Percentiles rank a stretch among this genome's conserved stretches.
Evolutionary conservation across 2,797 vertebrate species (phyloP).

Genomic region (Pseudochirops corinnae): DNA sequence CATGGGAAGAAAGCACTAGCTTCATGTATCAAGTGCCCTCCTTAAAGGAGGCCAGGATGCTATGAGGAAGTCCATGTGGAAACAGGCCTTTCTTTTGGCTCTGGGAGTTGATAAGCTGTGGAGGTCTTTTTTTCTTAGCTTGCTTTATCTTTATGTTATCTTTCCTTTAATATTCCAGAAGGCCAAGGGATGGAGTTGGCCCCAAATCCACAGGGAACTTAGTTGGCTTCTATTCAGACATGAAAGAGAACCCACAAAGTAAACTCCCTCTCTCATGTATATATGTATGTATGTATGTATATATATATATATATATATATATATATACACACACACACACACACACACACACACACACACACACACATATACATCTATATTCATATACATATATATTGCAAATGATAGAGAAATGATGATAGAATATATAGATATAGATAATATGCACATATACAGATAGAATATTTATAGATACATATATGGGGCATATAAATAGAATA

Average conservation of each 20-base stretch:
- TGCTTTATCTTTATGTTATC: slow-evolving; percentile 29
- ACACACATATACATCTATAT: no score
- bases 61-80: slow-evolving; percentile 22
- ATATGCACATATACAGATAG: neutral
- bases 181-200: neutral
- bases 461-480: neutral
- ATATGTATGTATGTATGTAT: neutral
- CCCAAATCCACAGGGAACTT: neutral
- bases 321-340: no score
- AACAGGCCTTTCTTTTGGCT: slow-evolving; percentile 45
- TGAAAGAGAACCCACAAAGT: slow-evolving; percentile 40
- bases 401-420: neutral
- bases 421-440: neutral
- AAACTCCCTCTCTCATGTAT: neutral
- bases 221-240: slow-evolving; percentile 11
- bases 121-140: slow-evolving; percentile 23
- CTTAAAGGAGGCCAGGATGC: slow-evolving; percentile 47
- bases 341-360: no score
- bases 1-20: slow-evolving; percentile 50
- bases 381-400: no score
- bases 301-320: no score
- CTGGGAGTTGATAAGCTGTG: slow-evolving; percentile 13
- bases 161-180: slow-evolving; percentile 41
- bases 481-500: neutral
- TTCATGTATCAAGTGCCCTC: slow-evolving; percentile 4